Conservation (phyloP, 2,888 invertebrate species). For the Drosophila rellima region DNA sequence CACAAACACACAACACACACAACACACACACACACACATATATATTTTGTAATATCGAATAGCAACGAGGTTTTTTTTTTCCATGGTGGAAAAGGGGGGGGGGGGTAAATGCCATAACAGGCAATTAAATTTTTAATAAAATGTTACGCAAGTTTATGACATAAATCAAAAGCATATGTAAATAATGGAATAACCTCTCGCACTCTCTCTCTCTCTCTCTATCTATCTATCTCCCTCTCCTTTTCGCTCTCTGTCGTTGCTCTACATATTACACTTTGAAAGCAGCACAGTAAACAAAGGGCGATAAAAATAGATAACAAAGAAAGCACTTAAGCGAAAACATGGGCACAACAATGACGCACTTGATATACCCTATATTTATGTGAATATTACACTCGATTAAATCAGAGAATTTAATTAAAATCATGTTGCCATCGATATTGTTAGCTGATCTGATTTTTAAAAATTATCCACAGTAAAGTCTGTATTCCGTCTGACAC, state of each 20-base stretch:
- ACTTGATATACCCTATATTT: neutral
- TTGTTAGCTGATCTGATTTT: too few species aligned
- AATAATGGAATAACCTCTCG: constrained; percentile 8
- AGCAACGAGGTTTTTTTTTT: neutral
- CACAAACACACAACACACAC: too few species aligned
- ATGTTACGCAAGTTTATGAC: constrained; percentile 60
- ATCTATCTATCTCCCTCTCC: neutral
- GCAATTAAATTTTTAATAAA: constrained; percentile 66
- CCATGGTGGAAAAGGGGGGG: neutral
- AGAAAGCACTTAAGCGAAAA: constrained; percentile 1
- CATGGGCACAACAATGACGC: neutral
- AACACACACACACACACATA: neutral
- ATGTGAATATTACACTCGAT: neutral
- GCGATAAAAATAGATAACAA: constrained; percentile 19
- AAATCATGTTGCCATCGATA: neutral
- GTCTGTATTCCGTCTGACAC: too few species aligned
- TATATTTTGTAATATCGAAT: constrained; percentile 14
- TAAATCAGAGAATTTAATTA: neutral
- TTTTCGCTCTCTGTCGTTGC: neutral
- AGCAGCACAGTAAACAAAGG: constrained; percentile 9
- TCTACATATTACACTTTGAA: neutral
- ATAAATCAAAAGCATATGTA: constrained; percentile 57
- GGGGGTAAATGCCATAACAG: constrained; percentile 1
- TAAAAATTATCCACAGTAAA: too few species aligned
- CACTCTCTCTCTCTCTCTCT: neutral